Evolutionary conservation across 2,888 invertebrate genomes (phyloP).

Genomic region (Branchipolynoe longqiensis): DNA sequence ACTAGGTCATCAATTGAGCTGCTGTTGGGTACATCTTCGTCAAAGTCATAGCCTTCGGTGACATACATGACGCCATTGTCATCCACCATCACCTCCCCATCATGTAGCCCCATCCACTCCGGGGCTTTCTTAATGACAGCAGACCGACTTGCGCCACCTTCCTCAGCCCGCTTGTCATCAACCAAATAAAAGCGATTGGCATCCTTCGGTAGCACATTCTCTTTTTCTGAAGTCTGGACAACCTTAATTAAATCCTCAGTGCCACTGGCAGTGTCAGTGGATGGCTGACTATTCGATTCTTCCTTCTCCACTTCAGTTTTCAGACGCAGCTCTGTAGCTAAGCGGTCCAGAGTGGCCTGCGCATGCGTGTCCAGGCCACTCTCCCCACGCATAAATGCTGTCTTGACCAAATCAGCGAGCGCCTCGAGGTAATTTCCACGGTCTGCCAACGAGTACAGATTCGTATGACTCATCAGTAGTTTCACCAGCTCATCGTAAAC

Average conservation of each 20-base stretch:
- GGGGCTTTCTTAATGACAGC: constrained; percentile 31
- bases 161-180: not conserved
- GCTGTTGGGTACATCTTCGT: not conserved
- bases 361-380: constrained; percentile 14
- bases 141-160: not conserved
- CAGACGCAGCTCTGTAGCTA: constrained; percentile 31
- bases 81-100: constrained; percentile 53
- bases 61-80: constrained; percentile 54
- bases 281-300: too few relatives aligned
- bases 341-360: constrained; percentile 40
- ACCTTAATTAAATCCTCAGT: constrained; percentile 18
- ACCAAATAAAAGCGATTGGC: constrained; percentile 13
- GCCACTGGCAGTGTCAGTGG: too few relatives aligned
- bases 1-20: constrained; percentile 41
- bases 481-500: constrained; percentile 50
- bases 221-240: not conserved
- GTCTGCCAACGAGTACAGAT: constrained; percentile 29
- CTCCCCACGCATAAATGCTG: constrained; percentile 50
- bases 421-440: constrained; percentile 48
- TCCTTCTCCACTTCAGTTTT: constrained; percentile 11
- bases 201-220: not conserved
- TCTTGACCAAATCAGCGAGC: constrained; percentile 40
- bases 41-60: constrained; percentile 51
- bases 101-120: constrained; percentile 55
- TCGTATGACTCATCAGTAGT: constrained; percentile 45